These are phyloP conservation scores for Buceros bicornis DNA, from an alignment of 2,797 vertebrate species.

Conservation along the genomic window DNA sequence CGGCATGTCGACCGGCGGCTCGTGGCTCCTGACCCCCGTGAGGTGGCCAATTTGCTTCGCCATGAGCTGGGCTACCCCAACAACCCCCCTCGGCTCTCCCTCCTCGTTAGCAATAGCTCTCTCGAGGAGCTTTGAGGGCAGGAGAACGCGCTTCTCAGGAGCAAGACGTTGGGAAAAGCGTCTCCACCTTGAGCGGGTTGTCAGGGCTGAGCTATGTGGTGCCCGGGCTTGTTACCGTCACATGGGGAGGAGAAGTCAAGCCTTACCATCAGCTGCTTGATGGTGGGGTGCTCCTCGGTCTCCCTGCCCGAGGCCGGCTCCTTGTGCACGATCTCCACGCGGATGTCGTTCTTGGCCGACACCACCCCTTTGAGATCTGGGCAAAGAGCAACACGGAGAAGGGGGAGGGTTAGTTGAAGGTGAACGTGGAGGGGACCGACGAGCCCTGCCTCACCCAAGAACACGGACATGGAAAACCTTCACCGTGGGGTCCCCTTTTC, in stretches of 20 bases:
- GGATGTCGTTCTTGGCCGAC: conserved; percentile 97
- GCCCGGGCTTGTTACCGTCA: not conserved
- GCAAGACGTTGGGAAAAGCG: not conserved
- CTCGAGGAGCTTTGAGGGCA: not conserved
- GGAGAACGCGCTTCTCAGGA: not conserved
- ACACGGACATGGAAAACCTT: not conserved
- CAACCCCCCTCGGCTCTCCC: not conserved
- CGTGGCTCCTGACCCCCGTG: not conserved
- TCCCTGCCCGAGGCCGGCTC: conserved; percentile 92
- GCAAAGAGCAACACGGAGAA: not conserved
- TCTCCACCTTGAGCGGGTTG: not conserved
- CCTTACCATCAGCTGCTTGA: conserved; percentile 99
- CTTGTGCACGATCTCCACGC: conserved; percentile 97
- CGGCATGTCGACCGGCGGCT: not conserved
- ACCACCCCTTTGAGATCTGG: conserved; percentile 97
- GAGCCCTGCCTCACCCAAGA: accelerated
- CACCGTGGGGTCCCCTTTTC: no score
- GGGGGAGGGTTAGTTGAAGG: not conserved
- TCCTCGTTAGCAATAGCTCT: not conserved
- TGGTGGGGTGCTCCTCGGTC: conserved; percentile 91
- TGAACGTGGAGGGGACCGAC: not conserved
- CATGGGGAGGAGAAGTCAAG: not conserved
- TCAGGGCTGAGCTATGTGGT: not conserved
- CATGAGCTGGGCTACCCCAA: not conserved
- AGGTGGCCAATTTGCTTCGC: not conserved